Conservation (phyloP, 2,888 invertebrate species). For the Ptychoptera contaminata region DNA sequence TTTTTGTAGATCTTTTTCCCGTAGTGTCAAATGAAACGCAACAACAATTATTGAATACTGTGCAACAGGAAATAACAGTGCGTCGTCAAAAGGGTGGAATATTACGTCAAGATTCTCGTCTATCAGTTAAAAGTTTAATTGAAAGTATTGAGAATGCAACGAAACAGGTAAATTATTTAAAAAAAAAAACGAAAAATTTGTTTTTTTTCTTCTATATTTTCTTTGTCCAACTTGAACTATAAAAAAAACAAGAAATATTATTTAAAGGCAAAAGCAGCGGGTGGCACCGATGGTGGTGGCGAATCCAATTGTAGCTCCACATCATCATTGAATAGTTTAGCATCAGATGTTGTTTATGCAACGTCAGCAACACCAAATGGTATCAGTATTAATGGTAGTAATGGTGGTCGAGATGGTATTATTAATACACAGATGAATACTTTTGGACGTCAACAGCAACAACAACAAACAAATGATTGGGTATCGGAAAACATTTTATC, state of each 20-base stretch:
- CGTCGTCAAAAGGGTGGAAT: slow-evolving; percentile 37
- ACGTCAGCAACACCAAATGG: slow-evolving; percentile 6
- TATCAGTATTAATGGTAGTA: background rate
- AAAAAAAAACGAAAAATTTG: no score
- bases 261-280: slow-evolving; percentile 8
- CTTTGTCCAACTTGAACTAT: no score
- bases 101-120: slow-evolving; percentile 46
- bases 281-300: slow-evolving; percentile 28
- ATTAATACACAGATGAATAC: no score
- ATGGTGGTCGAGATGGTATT: no score
- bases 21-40: slow-evolving; percentile 27
- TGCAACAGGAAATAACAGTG: slow-evolving; percentile 41
- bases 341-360: slow-evolving; percentile 27
- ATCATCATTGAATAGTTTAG: slow-evolving; percentile 41
- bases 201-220: no score
- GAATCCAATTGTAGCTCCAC: slow-evolving; percentile 49
- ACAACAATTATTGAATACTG: slow-evolving; percentile 36
- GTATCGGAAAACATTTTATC: slow-evolving; percentile 22
- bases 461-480: slow-evolving; percentile 18
- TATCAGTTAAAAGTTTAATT: slow-evolving; percentile 81
- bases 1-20: slow-evolving; percentile 1
- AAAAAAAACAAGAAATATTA: background rate
- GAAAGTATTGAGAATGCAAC: slow-evolving; percentile 81
- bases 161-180: slow-evolving; percentile 39
- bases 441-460: no score